Base-by-base conservation (phyloP, 1,140 invertebrate genomes). In the Rhopalosiphum padi region DNA sequence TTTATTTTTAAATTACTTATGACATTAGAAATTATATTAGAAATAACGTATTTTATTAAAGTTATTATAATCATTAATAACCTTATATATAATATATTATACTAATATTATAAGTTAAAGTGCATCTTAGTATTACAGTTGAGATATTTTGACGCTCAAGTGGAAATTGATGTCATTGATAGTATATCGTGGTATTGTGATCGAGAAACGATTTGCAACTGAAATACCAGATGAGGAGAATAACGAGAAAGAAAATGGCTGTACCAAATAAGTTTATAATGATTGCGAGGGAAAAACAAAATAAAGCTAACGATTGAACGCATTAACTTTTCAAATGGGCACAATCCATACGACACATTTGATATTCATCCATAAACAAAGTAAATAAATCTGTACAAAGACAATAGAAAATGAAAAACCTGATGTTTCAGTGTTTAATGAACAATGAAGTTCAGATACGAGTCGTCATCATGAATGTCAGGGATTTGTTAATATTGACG, bases 291-390 rank as follows among this genome's bases (percentile, higher is more conserved):
- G 77, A 55, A n/a, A 55, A 55, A 89, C 22, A 53, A 89, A 89
- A 53, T 41, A 86, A 35, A 48, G 82, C 82, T 93, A 93, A 93
- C 91, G 91, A 93, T 93, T 93, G 82, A 93, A 85, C n/a, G 48
- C 91, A 93, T 93, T 93, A 93, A 93, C 46, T 68, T 23, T 35
- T 22, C 30, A 55, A 86, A 93, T n/a, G 82, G 91, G 35, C 91
- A 53, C 22, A 83, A 53, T 85, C 43, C 25, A 35, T 83, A 48
- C 86, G 86, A 87, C 86, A 87, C 46, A 87, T 87, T 87, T 87
- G 86, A 87, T 87, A 48, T 87, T 22, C 46, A 15, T 87, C 41
- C 86, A 48, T 87, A 48, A 53, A 89, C n/a, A 41, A 55, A 23
- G 48, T 37, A 15, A 89, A 41, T 77, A 77, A 37, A 89, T 15